A percentile compares a stretch with the other conserved stretches of the same genome.
These are phyloP conservation scores for Theocolax elegans DNA, from an alignment of 1,140 invertebrate species.

Conservation along the genomic window DNA sequence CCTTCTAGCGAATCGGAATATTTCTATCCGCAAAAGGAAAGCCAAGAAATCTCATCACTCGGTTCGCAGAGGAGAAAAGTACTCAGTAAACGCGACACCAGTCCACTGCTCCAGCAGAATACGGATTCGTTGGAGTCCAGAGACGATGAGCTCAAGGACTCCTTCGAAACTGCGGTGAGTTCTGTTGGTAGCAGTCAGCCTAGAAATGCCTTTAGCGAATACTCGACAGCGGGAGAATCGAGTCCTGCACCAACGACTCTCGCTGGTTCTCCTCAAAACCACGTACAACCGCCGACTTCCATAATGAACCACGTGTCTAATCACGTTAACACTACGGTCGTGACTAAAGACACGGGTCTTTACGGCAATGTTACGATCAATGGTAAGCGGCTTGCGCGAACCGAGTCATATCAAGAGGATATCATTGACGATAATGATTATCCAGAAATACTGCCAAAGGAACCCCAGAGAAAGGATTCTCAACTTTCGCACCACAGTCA, in stretches of 20 bases:
- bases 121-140: conserved; percentile 70
- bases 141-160: conserved; percentile 71
- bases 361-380: not conserved
- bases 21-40: not conserved
- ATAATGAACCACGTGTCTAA: conserved; percentile 30
- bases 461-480: conserved; percentile 59
- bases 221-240: not conserved
- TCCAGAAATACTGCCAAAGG: conserved; percentile 55
- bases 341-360: not conserved
- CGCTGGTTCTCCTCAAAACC: not conserved
- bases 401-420: conserved; percentile 28
- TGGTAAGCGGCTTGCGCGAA: not conserved
- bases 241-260: not conserved
- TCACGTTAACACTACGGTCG: conserved; percentile 47
- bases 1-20: not conserved
- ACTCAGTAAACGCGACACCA: conserved; percentile 56
- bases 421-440: conserved; percentile 55
- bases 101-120: conserved; percentile 63
- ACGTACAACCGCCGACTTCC: not conserved
- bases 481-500: conserved; percentile 55
- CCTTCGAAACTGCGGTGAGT: conserved; percentile 69
- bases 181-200: conserved; percentile 60
- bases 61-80: conserved; percentile 43
- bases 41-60: not conserved
- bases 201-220: not conserved